These are phyloP conservation scores for Temnothorax longispinosus DNA, from an alignment of 1,140 invertebrate species.

Conservation along the genomic window DNA sequence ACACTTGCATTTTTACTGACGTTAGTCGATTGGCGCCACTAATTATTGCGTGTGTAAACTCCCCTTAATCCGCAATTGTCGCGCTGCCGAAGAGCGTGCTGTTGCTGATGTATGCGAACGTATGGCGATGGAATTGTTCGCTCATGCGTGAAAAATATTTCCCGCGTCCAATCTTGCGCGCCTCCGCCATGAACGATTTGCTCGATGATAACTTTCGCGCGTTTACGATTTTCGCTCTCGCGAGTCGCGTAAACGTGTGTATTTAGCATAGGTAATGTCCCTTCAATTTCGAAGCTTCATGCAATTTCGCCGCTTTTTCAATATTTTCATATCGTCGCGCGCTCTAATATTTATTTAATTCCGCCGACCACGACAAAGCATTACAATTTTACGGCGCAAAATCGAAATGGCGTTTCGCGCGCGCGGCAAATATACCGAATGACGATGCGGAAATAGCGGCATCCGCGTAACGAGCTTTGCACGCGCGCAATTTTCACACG, in stretches of 20 bases:
- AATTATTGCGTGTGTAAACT: too few relatives aligned
- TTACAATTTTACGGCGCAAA: conserved; percentile 35
- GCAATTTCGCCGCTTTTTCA: conserved; percentile 36
- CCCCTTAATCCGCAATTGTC: neutral
- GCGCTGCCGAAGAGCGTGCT: neutral
- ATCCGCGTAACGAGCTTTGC: conserved; percentile 46
- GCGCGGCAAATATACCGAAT: conserved; percentile 49
- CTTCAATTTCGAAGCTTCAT: neutral
- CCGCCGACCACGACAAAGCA: conserved; percentile 17
- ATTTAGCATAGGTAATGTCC: conserved; percentile 14
- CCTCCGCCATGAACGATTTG: conserved; percentile 2
- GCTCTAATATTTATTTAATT: conserved; percentile 47
- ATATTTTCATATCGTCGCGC: conserved; percentile 41
- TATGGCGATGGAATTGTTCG: conserved; percentile 2
- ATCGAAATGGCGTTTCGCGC: conserved; percentile 25
- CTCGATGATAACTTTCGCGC: neutral
- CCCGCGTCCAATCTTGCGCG: neutral
- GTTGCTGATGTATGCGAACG: neutral
- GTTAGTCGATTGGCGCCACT: too few relatives aligned
- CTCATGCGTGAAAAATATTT: conserved; percentile 41
- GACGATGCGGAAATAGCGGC: conserved; percentile 52
- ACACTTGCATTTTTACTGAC: too few relatives aligned
- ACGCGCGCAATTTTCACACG: conserved; percentile 48
- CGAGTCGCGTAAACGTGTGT: neutral
- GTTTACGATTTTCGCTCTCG: neutral